phyloP scores from a whole-genome alignment of 2,797 vertebrate genomes.

The Discoglossus pictus region DNA sequence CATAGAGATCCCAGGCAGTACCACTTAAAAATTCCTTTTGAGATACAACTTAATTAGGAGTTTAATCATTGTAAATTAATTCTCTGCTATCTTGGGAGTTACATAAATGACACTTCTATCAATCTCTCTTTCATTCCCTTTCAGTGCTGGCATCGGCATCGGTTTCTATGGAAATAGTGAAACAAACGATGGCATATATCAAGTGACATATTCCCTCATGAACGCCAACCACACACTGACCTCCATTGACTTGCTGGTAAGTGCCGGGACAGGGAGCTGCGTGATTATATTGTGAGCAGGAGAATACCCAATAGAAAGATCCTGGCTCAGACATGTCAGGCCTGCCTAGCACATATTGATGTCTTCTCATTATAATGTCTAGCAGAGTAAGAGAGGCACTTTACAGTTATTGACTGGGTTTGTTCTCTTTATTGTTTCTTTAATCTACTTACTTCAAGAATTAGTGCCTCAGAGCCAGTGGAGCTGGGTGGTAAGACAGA shows the following conservation, averaged over 20 bases:
- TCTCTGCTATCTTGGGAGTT: slow-evolving; percentile 31
- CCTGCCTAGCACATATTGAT: too few species aligned
- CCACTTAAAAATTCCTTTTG: slow-evolving; percentile 38
- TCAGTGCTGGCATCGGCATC: slow-evolving; percentile 88
- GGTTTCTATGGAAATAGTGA: slow-evolving; percentile 98
- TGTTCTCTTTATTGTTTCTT: too few species aligned
- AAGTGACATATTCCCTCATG: slow-evolving; percentile 89
- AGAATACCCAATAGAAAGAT: too few species aligned
- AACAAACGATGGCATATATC: slow-evolving; percentile 92
- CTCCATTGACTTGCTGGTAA: slow-evolving; percentile 89
- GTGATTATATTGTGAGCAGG: too few species aligned
- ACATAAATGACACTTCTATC: slow-evolving; percentile 19
- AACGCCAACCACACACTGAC: slow-evolving; percentile 91
- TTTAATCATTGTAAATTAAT: slow-evolving; percentile 43
- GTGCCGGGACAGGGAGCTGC: slow-evolving; percentile 44
- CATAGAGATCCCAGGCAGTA: slow-evolving; percentile 19
- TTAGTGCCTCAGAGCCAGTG: too few species aligned
- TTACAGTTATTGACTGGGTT: too few species aligned
- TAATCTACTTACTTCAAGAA: too few species aligned
- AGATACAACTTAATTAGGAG: slow-evolving; percentile 41
- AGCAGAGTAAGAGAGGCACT: too few species aligned
- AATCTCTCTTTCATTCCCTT: slow-evolving; percentile 38
- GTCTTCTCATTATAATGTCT: too few species aligned
- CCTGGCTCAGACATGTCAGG: too few species aligned
- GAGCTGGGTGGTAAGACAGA: too few species aligned